A percentile compares a stretch with the other conserved stretches of the same genome.
Conservation (phyloP, 2,797 vertebrate genomes). For the Poecilia gillii region DNA sequence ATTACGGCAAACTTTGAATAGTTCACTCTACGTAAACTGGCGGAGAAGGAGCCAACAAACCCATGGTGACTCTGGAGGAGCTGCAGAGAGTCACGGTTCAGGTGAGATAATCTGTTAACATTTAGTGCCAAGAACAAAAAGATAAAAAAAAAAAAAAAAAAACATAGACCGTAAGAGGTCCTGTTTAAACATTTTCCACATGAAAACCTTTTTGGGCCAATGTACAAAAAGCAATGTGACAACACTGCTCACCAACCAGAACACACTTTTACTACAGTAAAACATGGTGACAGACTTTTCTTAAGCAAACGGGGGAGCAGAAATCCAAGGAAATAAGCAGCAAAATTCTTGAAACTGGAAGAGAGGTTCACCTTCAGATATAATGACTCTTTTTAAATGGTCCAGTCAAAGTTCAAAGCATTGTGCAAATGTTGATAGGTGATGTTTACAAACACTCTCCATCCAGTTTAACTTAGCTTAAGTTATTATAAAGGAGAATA, state of each 20-base stretch:
- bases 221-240: not conserved
- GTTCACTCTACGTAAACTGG: not conserved
- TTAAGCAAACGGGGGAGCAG: not conserved
- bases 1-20: not conserved
- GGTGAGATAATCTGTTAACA: not conserved
- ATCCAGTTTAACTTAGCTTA: not conserved
- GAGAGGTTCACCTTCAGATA: not conserved
- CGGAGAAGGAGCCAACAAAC: not conserved
- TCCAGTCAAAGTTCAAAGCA: not conserved
- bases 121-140: not conserved
- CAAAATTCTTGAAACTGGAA: not conserved
- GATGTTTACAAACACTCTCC: not conserved
- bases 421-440: not conserved
- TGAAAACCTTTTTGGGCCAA: not conserved
- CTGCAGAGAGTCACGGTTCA: not conserved
- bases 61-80: not conserved
- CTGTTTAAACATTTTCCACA: not conserved
- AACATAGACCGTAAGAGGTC: not conserved
- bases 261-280: not conserved
- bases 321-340: not conserved
- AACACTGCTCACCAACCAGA: not conserved
- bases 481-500: not conserved
- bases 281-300: not conserved
- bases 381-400: not conserved
- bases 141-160: not conserved